Evolutionary conservation across 2,113 vertebrate species (phyloP).

Genomic region (Megaptera novaeangliae): DNA sequence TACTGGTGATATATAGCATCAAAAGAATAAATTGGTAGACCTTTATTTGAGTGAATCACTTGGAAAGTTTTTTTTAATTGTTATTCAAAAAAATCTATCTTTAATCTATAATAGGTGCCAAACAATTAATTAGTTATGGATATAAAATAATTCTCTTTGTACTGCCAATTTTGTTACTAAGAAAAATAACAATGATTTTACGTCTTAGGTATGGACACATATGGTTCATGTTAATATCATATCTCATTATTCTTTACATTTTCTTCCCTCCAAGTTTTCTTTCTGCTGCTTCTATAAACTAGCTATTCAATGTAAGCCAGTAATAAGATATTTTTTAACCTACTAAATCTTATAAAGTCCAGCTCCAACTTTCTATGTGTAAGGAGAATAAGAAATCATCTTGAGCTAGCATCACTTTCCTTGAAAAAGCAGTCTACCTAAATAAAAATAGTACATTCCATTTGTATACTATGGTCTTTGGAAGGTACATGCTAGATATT

Average conservation of each 20-base stretch:
- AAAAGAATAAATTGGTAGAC: neutral
- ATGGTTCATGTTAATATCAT: neutral
- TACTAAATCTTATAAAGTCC: neutral
- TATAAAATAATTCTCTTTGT: neutral
- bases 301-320: neutral
- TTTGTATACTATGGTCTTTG: neutral
- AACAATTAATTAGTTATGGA: neutral
- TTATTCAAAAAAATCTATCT: neutral
- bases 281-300: neutral
- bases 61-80: neutral
- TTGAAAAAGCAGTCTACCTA: neutral
- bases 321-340: neutral
- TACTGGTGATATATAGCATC: neutral
- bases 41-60: neutral
- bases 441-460: neutral
- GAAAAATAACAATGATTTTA: neutral
- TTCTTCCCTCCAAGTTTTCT: neutral
- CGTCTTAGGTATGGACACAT: neutral
- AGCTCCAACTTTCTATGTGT: neutral
- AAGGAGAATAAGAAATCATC: neutral
- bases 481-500: neutral
- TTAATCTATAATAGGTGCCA: neutral
- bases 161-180: neutral
- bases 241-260: neutral
- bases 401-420: neutral